Conservation (phyloP, 1,140 invertebrate genomes). For the Listronotus oregonensis region DNA sequence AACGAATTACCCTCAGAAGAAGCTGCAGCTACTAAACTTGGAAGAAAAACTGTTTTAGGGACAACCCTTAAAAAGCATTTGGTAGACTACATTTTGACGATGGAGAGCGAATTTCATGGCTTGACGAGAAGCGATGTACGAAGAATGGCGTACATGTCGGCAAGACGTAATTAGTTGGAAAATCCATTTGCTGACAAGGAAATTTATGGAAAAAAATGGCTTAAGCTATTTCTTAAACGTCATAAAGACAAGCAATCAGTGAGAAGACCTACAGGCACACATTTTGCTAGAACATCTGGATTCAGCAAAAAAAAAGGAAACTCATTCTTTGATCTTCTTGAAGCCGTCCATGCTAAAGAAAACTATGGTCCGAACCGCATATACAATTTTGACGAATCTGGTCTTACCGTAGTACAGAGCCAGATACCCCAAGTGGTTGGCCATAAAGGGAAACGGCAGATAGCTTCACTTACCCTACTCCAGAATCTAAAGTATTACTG, state of each 20-base stretch:
- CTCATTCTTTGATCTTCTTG: constrained; percentile 49
- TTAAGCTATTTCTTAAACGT: constrained; percentile 38
- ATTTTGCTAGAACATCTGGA: constrained; percentile 43
- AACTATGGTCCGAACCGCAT: constrained; percentile 46
- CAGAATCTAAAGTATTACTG: constrained; percentile 42
- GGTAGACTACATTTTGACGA: constrained; percentile 2
- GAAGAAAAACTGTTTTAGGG: constrained; percentile 4
- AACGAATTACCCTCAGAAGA: not conserved
- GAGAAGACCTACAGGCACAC: too few relatives aligned
- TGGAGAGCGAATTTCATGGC: constrained; percentile 10
- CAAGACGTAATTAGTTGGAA: not conserved
- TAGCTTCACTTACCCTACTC: constrained; percentile 29
- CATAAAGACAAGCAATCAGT: too few relatives aligned
- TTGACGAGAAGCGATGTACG: not conserved
- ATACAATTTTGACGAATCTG: constrained; percentile 53
- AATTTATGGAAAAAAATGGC: not conserved
- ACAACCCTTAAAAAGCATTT: not conserved
- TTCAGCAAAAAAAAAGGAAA: constrained; percentile 49
- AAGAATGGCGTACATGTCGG: not conserved
- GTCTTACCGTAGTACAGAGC: constrained; percentile 46
- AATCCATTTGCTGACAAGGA: not conserved
- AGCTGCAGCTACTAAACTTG: not conserved
- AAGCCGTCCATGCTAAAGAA: too few relatives aligned
- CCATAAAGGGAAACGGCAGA: constrained; percentile 45
- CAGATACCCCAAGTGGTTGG: constrained; percentile 47